Conservation (phyloP, 2,113 vertebrate species). For the Cryptoleucopteryx plumbea region DNA sequence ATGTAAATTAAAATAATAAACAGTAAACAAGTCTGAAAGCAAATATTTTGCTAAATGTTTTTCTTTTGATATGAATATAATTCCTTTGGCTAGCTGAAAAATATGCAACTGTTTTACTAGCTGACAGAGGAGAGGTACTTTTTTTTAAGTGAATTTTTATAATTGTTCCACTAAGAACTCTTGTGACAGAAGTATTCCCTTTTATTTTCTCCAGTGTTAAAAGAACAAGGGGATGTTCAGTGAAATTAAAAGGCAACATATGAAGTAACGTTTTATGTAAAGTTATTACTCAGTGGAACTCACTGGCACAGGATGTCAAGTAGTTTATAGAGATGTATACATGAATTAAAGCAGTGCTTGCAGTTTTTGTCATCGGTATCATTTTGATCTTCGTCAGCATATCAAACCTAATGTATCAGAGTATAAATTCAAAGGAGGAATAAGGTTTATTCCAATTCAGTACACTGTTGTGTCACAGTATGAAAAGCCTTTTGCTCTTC, state of each 20-base stretch:
- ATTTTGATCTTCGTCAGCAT: constrained; percentile 11
- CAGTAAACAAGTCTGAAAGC: constrained; percentile 55
- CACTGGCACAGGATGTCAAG: neutral
- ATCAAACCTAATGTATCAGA: neutral
- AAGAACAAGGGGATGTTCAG: neutral
- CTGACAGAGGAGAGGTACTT: neutral
- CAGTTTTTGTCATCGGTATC: neutral
- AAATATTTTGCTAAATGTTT: constrained; percentile 64
- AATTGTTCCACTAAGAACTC: neutral
- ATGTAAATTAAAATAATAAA: constrained; percentile 64
- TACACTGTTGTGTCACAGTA: neutral
- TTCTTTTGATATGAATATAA: constrained; percentile 39
- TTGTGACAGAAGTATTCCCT: neutral
- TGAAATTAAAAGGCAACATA: constrained; percentile 34
- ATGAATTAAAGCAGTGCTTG: constrained; percentile 12
- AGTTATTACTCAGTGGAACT: constrained; percentile 6
- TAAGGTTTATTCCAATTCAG: neutral
- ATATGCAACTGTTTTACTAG: neutral
- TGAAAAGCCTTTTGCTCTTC: constrained; percentile 26
- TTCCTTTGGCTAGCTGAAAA: constrained; percentile 7
- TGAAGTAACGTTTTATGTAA: neutral
- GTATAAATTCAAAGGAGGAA: neutral
- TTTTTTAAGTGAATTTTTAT: neutral
- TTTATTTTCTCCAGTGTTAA: neutral
- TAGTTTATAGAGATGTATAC: neutral